Evolutionary conservation across 2,888 invertebrate species (phyloP).

Genomic region (Oscheius myriophilus): DNA sequence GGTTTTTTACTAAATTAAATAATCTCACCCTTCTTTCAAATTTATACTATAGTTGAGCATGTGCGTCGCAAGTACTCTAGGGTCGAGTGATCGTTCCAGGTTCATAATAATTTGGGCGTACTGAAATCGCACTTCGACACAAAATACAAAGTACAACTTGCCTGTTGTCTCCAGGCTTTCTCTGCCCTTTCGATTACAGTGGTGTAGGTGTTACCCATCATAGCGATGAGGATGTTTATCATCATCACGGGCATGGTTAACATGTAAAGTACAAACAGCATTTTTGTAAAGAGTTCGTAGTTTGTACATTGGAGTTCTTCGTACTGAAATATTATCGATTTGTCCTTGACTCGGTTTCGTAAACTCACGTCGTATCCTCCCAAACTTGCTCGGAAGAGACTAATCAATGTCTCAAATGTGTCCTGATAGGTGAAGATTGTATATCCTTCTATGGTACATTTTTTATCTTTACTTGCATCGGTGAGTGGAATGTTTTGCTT

Average conservation of each 20-base stretch:
- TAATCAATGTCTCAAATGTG: conserved; percentile 94
- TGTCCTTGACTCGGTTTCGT: background rate
- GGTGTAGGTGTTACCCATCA: conserved; percentile 99
- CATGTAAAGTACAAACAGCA: conserved; percentile 91
- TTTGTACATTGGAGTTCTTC: conserved; percentile 87
- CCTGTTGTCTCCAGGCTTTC: conserved; percentile 97
- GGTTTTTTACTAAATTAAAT: background rate
- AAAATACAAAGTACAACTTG: conserved; percentile 62
- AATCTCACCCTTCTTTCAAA: conserved; percentile 27
- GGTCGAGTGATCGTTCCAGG: conserved; percentile 89
- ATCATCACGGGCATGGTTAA: conserved; percentile 95
- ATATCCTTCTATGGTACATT: conserved; percentile 63
- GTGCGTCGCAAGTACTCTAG: conserved; percentile 87
- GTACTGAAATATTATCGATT: conserved; percentile 80
- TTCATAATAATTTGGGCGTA: conserved; percentile 99
- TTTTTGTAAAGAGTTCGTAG: conserved; percentile 90
- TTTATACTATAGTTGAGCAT: conserved; percentile 91
- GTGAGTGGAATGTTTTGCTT: conserved; percentile 57
- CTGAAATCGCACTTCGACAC: conserved; percentile 73
- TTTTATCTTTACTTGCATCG: conserved; percentile 4
- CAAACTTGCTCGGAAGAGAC: conserved; percentile 93
- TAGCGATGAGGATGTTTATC: conserved; percentile 80
- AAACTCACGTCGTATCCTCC: conserved; percentile 92
- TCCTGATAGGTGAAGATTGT: conserved; percentile 75
- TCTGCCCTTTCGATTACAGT: conserved; percentile 97